Base-by-base conservation (phyloP, 2,888 invertebrate species). In the Carabus problematicus region DNA sequence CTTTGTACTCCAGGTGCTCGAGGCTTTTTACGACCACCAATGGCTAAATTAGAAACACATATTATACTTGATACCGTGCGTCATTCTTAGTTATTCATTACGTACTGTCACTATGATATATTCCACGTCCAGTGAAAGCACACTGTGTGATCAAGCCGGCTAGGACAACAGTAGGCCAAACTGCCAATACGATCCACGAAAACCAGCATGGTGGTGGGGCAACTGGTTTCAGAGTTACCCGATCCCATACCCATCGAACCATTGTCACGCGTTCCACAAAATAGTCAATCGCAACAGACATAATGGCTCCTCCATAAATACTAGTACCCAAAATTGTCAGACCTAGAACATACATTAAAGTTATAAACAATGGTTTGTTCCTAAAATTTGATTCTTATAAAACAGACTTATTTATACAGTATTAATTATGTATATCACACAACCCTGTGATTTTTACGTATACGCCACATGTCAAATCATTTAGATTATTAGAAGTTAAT, bases 321-420 rank as follows among this genome's bases (percentile, higher is more conserved):
- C 89, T 87, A 11, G 92, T 92, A 42, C 91, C 91, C 70, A 92
- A 81, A 75, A 92, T 88, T 47, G 92, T 91, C 73, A 91, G 79
- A 71, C 86, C 88, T 88, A 80, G 6, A 81, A 81, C 8, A 19
- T 19, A 52, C 14, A 52, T 16, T 3, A 62, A 54, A 56, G 42
- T 67, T 29, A 54, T 11, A 0, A 67, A 19, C n/a, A 40, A 62
- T 11, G 18, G 14, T 40, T 14, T 19, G 12, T 62, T 18, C 61
- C 7, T 45, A n/a, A 45, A 45, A 12, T 7, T 3, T 3, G 7
- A 39, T 42, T 3, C 4, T 29, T 47, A 56, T 16, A 11, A n/a
- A 43, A 16, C 8, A 55, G 11, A 39, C 49, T 9, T 11, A 39
- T 45, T 12, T 1, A 3, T 45, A n/a, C 14, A 14, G 7, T 45